These are phyloP conservation scores for Ophthalmolycus amberensis DNA, from an alignment of 2,113 vertebrate species.

Conservation along the genomic window DNA sequence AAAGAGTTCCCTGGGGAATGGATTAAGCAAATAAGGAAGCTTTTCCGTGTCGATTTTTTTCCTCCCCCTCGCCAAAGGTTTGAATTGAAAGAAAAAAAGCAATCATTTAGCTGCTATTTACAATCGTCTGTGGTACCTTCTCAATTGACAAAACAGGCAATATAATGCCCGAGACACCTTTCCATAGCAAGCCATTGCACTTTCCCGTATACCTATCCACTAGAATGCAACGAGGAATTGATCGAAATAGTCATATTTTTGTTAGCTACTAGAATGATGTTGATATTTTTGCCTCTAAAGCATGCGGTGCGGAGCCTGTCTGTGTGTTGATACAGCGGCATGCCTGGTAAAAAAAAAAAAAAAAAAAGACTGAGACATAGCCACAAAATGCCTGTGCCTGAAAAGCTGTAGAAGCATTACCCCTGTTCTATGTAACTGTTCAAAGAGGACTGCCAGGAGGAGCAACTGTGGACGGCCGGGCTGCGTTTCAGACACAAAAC, in stretches of 20 bases:
- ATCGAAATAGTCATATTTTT: constrained; percentile 81
- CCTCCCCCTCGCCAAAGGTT: constrained; percentile 76
- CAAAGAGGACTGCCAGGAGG: constrained; percentile 72
- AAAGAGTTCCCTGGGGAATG: constrained; percentile 69
- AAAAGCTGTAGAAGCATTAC: constrained; percentile 81
- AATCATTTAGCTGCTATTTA: constrained; percentile 87
- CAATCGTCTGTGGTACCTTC: constrained; percentile 76
- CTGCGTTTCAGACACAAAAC: constrained; percentile 59
- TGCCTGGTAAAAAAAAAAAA: constrained; percentile 68
- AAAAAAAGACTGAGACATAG: constrained; percentile 76
- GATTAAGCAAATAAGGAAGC: constrained; percentile 80
- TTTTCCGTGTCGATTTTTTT: constrained; percentile 44
- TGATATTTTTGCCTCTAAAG: constrained; percentile 82
- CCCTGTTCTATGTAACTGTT: constrained; percentile 73
- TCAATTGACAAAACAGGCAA: constrained; percentile 73
- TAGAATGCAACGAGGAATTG: constrained; percentile 72
- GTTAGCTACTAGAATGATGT: constrained; percentile 82
- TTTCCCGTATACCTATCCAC: constrained; percentile 66
- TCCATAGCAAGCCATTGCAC: constrained; percentile 77
- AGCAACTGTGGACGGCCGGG: constrained; percentile 71
- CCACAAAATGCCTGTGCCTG: constrained; percentile 85
- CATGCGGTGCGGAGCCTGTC: constrained; percentile 84
- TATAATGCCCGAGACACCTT: constrained; percentile 67
- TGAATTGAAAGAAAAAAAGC: constrained; percentile 79
- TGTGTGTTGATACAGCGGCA: constrained; percentile 80